Evolutionary conservation across 2,113 vertebrate genomes (phyloP), one percentile per base, ranked within the genome.

Genomic region (Phocoena phocoena): DNA sequence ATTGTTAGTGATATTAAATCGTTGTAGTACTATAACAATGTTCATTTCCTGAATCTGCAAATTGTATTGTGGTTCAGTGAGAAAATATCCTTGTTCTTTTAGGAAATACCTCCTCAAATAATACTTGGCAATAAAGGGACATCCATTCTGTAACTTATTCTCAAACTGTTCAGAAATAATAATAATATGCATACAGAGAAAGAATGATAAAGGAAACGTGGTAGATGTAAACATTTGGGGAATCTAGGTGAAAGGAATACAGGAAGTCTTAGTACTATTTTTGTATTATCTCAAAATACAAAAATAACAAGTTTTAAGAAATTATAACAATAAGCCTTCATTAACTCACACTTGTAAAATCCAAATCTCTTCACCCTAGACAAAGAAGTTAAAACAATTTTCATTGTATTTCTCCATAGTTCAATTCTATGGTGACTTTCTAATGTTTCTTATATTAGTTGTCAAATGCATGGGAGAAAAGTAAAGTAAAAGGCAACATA

Each of bases 281-380:
- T 55, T 73, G 31, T n/a, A 94, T n/a, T 80, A n/a, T 55, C 44
- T 50, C 55, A 73, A 83, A 93, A 79, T 38, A 96, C 44, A 80
- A 94, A 95, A 76, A 26, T 44, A 41, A 82, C 6, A 58, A 47
- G 33, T 82, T 95, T 88, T 58, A 94, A 94, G 79, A 71, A 85
- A 93, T 21, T 53, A 36, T 71, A 87, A 94, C 44, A 9, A 44
- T n/a, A 90, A 55, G 47, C 5, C 55, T 67, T 85, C 36, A 70
- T 44, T 73, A 89, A 31, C 5, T 62, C 12, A 88, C 0, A 85
- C 41, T 58, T 85, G 21, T 44, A 93, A 80, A 80, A 74, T 92
- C 36, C 11, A 74, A 91, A 85, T 68, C 47, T 97, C 63, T 95
- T 79, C 25, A 95, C 10, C 36, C 70, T 73, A 60, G 58, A 68